Conservation (phyloP, 2,797 vertebrate genomes). For the Gymnoscopelus microlampas region DNA sequence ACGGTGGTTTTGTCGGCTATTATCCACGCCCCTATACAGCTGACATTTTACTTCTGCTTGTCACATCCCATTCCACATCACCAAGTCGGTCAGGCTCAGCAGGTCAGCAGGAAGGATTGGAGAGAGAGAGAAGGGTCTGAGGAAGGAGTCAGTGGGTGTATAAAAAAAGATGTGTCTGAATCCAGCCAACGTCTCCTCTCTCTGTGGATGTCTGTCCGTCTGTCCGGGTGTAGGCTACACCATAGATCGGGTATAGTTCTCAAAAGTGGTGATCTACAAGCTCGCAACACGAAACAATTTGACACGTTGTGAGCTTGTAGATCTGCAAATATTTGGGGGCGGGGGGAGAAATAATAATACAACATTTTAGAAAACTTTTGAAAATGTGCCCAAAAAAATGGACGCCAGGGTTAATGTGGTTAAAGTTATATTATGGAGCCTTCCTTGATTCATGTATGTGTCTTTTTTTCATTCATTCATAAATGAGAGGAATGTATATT, state of each 20-base stretch:
- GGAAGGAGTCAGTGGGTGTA: slow-evolving; percentile 9
- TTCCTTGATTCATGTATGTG: slow-evolving; percentile 44
- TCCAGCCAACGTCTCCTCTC: not conserved
- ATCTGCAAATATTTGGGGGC: no score
- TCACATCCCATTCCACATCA: slow-evolving; percentile 20
- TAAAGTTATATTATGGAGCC: slow-evolving; percentile 15
- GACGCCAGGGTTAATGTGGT: slow-evolving; percentile 4
- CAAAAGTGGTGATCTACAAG: no score
- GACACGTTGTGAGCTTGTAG: no score
- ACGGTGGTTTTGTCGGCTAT: no score
- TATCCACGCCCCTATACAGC: not conserved
- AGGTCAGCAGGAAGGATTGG: slow-evolving; percentile 40
- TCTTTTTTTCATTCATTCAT: slow-evolving; percentile 21
- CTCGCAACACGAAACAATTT: no score
- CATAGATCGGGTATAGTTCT: no score
- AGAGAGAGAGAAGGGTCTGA: slow-evolving; percentile 35
- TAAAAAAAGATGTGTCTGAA: not conserved
- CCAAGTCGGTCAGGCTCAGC: slow-evolving; percentile 32
- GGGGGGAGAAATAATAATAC: no score
- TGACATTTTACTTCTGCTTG: slow-evolving; percentile 4
- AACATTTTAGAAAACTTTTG: no score
- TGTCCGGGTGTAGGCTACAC: no score
- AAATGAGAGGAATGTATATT: slow-evolving; percentile 38
- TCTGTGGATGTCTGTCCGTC: no score
- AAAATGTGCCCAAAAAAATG: no score